A percentile compares a stretch with the other conserved stretches of the same genome.
Conservation (phyloP, 2,113 vertebrate species). For the Parus major region DNA sequence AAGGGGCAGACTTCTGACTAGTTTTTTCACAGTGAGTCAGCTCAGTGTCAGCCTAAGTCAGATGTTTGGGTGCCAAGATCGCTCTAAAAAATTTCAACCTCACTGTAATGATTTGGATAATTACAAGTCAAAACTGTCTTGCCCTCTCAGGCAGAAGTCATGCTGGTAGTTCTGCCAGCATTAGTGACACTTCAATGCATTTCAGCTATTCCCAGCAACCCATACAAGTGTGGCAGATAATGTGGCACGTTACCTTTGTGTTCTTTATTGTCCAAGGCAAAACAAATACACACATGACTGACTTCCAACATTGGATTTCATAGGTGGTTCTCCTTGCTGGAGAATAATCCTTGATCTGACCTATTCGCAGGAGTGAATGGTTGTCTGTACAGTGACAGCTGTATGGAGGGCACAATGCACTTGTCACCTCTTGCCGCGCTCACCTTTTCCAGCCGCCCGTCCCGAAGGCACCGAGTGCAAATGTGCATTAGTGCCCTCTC, state of each 20-base stretch:
- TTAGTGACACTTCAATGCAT: background rate
- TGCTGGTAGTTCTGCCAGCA: background rate
- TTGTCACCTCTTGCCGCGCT: background rate
- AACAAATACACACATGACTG: background rate
- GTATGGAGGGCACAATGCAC: background rate
- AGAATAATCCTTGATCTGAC: background rate
- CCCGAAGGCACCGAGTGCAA: background rate
- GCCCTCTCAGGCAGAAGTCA: background rate
- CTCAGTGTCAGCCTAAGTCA: background rate
- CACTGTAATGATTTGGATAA: background rate
- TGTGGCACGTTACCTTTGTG: background rate
- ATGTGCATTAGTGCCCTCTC: slow-evolving; percentile 4
- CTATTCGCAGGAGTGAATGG: background rate
- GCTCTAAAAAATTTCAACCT: background rate
- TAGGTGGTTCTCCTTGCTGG: background rate
- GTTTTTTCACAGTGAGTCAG: background rate
- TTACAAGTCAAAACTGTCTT: background rate
- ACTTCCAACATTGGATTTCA: background rate
- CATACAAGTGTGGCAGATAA: background rate
- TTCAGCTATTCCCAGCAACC: background rate
- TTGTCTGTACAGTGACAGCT: background rate
- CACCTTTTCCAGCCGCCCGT: background rate
- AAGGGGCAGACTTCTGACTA: background rate
- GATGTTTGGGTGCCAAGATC: background rate
- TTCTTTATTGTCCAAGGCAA: background rate